A percentile compares a stretch with the other conserved stretches of the same genome.
Evolutionary conservation across 2,113 vertebrate species (phyloP).

Genomic region (Eublepharis macularius): DNA sequence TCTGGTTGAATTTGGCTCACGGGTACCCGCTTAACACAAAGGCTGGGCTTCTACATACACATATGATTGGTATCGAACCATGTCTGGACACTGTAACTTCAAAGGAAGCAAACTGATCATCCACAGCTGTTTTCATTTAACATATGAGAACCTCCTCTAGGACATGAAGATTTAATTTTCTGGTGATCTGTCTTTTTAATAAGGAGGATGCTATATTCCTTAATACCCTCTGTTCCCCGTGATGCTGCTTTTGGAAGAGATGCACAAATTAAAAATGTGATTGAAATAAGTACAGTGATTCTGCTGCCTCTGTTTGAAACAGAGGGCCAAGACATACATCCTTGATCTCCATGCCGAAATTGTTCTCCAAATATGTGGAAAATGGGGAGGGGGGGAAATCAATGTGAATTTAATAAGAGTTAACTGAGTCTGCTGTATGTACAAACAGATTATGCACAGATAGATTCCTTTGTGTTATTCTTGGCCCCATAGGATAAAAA

Average conservation of each 20-base stretch:
- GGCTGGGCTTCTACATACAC: conserved; percentile 39
- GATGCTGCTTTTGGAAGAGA: conserved; percentile 41
- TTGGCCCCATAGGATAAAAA: background rate
- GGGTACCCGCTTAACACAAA: conserved; percentile 41
- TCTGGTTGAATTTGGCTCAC: conserved; percentile 29
- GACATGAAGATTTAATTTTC: conserved; percentile 55
- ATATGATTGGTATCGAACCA: conserved; percentile 18
- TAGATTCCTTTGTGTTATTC: background rate
- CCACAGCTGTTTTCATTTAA: conserved; percentile 56
- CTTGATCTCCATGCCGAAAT: background rate
- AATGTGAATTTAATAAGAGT: background rate
- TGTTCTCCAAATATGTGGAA: background rate
- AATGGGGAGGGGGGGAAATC: background rate
- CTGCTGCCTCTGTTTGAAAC: conserved; percentile 10
- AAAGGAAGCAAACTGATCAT: conserved; percentile 54
- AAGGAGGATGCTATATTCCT: conserved; percentile 52
- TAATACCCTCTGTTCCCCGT: conserved; percentile 49
- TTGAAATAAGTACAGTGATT: conserved; percentile 18
- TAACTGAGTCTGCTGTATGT: too few relatives aligned
- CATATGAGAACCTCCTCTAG: conserved; percentile 45
- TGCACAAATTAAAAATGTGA: conserved; percentile 30
- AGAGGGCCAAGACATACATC: background rate
- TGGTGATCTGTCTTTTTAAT: conserved; percentile 62
- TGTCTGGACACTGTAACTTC: conserved; percentile 42
- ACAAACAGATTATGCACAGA: too few relatives aligned